phyloP scores from a whole-genome alignment of 2,113 vertebrate genomes.

The Maccullochella peelii region DNA sequence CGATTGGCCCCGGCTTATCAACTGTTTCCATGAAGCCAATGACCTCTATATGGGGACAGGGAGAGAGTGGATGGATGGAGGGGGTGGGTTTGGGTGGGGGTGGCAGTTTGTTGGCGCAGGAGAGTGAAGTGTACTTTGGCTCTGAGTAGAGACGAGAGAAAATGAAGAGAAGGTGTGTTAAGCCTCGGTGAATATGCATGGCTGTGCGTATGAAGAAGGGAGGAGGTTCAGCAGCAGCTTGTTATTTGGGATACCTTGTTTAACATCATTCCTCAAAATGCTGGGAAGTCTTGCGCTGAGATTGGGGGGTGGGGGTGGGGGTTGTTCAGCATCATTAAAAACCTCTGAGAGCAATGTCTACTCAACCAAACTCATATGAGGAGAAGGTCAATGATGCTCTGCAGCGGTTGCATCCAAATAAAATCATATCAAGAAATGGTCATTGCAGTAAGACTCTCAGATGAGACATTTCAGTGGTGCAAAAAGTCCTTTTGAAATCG shows the following conservation, averaged over 20 bases:
- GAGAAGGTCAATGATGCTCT: slow-evolving; percentile 44
- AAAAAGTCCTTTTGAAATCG: background rate
- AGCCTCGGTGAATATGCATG: slow-evolving; percentile 11
- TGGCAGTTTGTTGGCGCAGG: slow-evolving; percentile 28
- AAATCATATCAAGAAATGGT: slow-evolving; percentile 32
- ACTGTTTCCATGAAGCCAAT: slow-evolving; percentile 77
- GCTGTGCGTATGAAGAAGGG: background rate
- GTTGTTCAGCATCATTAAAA: slow-evolving; percentile 51
- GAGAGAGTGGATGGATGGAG: background rate
- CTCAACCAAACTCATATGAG: slow-evolving; percentile 30
- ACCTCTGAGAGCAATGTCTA: slow-evolving; percentile 14
- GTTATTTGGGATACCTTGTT: slow-evolving; percentile 30
- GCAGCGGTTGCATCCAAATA: slow-evolving; percentile 12
- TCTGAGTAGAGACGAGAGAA: slow-evolving; percentile 22
- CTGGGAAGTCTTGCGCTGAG: background rate
- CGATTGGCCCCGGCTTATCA: slow-evolving; percentile 74
- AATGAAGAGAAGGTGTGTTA: slow-evolving; percentile 24
- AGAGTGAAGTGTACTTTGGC: slow-evolving; percentile 50
- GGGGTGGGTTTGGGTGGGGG: slow-evolving; percentile 20
- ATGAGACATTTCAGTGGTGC: background rate
- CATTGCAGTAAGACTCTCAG: slow-evolving; percentile 5
- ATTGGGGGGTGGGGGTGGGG: background rate
- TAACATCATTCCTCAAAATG: slow-evolving; percentile 23
- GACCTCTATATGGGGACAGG: slow-evolving; percentile 72
- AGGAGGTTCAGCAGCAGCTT: slow-evolving; percentile 27